These are phyloP conservation scores for Brienomyrus brachyistius DNA, from an alignment of 2,113 vertebrate genomes.

Conservation along the genomic window DNA sequence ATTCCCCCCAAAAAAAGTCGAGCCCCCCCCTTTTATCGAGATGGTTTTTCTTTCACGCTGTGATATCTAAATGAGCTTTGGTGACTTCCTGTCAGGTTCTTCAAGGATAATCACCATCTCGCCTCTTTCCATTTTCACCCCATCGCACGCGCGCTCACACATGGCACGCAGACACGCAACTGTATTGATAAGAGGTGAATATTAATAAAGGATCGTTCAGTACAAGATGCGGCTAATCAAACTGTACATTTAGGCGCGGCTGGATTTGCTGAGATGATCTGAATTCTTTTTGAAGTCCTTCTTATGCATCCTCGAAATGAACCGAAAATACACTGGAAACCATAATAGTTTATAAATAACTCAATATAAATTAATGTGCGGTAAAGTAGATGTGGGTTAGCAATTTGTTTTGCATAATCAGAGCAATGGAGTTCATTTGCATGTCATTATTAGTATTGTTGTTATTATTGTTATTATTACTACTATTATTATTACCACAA, in stretches of 20 bases:
- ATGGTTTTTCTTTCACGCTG: conserved; percentile 11
- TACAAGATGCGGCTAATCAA: neutral
- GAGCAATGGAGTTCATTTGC: neutral
- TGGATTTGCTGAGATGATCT: neutral
- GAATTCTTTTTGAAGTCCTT: neutral
- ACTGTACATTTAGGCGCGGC: neutral
- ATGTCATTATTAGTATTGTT: neutral
- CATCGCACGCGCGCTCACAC: neutral
- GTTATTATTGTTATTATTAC: neutral
- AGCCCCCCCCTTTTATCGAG: neutral
- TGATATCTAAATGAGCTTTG: conserved; percentile 8
- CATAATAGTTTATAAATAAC: neutral
- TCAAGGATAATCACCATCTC: neutral
- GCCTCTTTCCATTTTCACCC: neutral
- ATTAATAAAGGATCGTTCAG: neutral
- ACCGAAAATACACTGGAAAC: neutral
- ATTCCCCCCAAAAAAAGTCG: neutral
- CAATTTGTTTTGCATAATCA: neutral
- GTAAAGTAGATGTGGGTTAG: neutral
- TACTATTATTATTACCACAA: neutral
- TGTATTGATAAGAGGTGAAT: neutral
- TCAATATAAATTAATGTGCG: neutral
- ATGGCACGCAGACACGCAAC: neutral
- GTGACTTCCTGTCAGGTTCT: conserved; percentile 11
- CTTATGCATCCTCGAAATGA: neutral